These are phyloP conservation scores for Pitta sordida DNA, from an alignment of 2,113 vertebrate genomes.

Conservation along the genomic window DNA sequence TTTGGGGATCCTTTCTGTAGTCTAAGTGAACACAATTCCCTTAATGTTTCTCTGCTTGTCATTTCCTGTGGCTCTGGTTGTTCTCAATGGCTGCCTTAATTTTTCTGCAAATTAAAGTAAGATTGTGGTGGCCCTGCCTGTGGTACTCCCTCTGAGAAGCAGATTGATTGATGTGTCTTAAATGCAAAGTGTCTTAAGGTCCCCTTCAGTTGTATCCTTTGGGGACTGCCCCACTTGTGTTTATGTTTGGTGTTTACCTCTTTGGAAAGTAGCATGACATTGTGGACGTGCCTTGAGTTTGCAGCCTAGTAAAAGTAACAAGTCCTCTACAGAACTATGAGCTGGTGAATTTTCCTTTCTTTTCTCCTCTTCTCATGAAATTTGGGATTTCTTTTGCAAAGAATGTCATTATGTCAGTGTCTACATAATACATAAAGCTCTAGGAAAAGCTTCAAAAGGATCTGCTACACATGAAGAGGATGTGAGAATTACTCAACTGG, in stretches of 20 bases:
- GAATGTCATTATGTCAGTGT: not conserved
- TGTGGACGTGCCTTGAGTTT: not conserved
- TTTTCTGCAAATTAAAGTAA: not conserved
- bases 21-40: not conserved
- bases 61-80: not conserved
- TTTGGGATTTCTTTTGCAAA: not conserved
- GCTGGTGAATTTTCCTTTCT: not conserved
- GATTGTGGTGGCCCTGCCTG: fast-evolving
- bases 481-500: conserved; percentile 18
- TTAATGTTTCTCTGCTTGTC: not conserved
- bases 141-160: not conserved
- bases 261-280: not conserved
- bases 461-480: not conserved
- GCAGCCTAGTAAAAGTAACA: not conserved
- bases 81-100: not conserved
- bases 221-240: not conserved
- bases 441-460: not conserved
- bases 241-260: not conserved
- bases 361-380: not conserved
- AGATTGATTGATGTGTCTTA: not conserved
- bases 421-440: not conserved
- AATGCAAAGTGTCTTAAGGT: not conserved
- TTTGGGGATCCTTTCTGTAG: not conserved
- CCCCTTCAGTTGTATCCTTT: not conserved
- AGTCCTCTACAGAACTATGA: not conserved